Evolutionary conservation across 2,888 invertebrate species (phyloP).

Genomic region (Rotaria sp.): DNA sequence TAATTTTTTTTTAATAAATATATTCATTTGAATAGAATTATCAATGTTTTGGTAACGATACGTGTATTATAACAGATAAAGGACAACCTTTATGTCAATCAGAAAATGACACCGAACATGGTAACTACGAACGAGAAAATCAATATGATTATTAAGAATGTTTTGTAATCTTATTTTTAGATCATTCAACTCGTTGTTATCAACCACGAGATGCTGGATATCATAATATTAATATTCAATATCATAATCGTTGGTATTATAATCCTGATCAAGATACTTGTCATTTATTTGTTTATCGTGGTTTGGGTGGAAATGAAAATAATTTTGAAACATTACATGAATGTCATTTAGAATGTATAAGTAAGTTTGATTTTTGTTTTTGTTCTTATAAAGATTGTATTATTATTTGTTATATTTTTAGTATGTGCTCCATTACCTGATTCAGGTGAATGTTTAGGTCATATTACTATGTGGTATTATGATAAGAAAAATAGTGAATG

Average conservation of each 20-base stretch:
- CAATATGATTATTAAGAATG: background rate
- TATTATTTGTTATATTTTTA: background rate
- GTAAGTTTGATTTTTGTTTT: background rate
- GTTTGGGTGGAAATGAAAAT: slow-evolving; percentile 18
- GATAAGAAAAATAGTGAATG: background rate
- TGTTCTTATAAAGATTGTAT: background rate
- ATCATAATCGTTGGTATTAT: slow-evolving; percentile 27
- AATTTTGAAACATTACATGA: slow-evolving; percentile 15
- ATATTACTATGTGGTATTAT: slow-evolving; percentile 10
- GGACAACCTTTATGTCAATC: background rate
- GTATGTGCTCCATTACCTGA: slow-evolving; percentile 1
- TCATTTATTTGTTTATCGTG: slow-evolving; percentile 29
- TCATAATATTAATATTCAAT: background rate
- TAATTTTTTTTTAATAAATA: background rate
- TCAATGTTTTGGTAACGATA: slow-evolving; percentile 21
- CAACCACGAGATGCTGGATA: background rate
- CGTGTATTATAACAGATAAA: background rate
- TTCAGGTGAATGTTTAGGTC: background rate
- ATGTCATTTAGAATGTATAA: slow-evolving; percentile 18
- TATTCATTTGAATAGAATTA: background rate
- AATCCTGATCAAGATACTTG: slow-evolving; percentile 21
- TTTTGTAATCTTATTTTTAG: background rate
- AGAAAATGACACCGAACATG: background rate
- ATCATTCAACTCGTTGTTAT: background rate
- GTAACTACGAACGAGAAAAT: background rate